Conservation (phyloP, 2,888 invertebrate species). For the Drosophila colorata region DNA sequence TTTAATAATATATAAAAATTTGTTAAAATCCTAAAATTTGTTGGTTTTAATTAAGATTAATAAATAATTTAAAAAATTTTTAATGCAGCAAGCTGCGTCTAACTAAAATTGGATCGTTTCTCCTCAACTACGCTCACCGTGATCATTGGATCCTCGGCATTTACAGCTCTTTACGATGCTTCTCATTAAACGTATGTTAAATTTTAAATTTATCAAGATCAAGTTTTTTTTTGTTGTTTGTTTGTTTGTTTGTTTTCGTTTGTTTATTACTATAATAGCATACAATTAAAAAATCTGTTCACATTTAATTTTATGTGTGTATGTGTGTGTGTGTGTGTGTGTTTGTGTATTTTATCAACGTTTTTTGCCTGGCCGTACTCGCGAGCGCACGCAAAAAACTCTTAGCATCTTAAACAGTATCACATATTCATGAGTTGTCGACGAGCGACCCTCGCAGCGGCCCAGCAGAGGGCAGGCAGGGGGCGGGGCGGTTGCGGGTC, state of each 20-base stretch:
- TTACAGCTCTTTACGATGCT: constrained; percentile 28
- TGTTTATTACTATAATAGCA: constrained; percentile 65
- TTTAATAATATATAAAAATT: constrained; percentile 80
- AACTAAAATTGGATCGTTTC: constrained; percentile 76
- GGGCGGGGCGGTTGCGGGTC: not conserved
- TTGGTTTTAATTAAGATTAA: constrained; percentile 80
- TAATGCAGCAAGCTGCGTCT: constrained; percentile 79
- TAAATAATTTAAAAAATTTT: constrained; percentile 79
- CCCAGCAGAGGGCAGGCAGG: constrained; percentile 16
- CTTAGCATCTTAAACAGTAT: constrained; percentile 84
- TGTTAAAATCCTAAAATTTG: constrained; percentile 81
- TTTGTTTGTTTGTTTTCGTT: constrained; percentile 50
- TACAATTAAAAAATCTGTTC: constrained; percentile 74
- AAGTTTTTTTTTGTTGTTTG: constrained; percentile 66
- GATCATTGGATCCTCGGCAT: constrained; percentile 15
- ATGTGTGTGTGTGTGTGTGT: constrained; percentile 25
- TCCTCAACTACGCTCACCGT: constrained; percentile 13
- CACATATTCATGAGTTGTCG: constrained; percentile 84
- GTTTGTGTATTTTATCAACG: constrained; percentile 57
- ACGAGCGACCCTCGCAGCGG: constrained; percentile 64
- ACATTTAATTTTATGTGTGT: constrained; percentile 55
- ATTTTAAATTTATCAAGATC: constrained; percentile 76
- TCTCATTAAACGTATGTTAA: constrained; percentile 65
- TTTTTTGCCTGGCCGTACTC: constrained; percentile 55
- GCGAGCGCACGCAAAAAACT: constrained; percentile 66